Conservation (phyloP, 2,888 invertebrate species). For the Stenolophus ochropezus region DNA sequence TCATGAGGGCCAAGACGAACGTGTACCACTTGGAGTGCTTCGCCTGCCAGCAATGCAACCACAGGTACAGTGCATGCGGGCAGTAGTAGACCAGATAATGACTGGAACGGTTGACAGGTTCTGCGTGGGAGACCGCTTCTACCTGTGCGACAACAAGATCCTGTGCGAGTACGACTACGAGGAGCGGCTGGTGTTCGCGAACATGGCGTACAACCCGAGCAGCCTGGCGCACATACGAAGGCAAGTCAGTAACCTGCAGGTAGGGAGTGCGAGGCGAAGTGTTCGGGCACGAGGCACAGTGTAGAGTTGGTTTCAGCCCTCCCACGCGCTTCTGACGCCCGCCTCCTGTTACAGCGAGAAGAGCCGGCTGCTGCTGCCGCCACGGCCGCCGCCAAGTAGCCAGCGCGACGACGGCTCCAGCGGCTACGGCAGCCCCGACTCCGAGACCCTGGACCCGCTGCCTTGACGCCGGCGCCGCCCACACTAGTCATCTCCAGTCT, state of each 20-base stretch:
- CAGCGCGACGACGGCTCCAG: conserved; percentile 82
- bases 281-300: not conserved
- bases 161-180: conserved; percentile 96
- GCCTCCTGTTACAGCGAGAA: conserved; percentile 73
- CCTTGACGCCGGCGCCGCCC: conserved; percentile 61
- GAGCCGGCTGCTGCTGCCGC: conserved; percentile 64
- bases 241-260: conserved; percentile 82
- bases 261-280: conserved; percentile 64
- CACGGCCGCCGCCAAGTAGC: conserved; percentile 67
- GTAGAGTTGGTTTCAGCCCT: conserved; percentile 71
- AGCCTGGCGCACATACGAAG: conserved; percentile 90
- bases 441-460: conserved; percentile 77
- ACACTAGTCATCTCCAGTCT: conserved; percentile 6
- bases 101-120: conserved; percentile 82
- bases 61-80: conserved; percentile 76
- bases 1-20: conserved; percentile 93
- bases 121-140: conserved; percentile 95
- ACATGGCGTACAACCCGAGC: conserved; percentile 90
- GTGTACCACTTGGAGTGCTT: conserved; percentile 96
- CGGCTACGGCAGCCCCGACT: conserved; percentile 87
- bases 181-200: conserved; percentile 91
- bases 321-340: conserved; percentile 69
- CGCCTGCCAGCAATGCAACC: conserved; percentile 95
- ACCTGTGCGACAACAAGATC: conserved; percentile 94
- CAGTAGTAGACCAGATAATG: too few relatives aligned